Base-by-base conservation (phyloP, 2,888 invertebrate genomes). In the Agrochola lota region DNA sequence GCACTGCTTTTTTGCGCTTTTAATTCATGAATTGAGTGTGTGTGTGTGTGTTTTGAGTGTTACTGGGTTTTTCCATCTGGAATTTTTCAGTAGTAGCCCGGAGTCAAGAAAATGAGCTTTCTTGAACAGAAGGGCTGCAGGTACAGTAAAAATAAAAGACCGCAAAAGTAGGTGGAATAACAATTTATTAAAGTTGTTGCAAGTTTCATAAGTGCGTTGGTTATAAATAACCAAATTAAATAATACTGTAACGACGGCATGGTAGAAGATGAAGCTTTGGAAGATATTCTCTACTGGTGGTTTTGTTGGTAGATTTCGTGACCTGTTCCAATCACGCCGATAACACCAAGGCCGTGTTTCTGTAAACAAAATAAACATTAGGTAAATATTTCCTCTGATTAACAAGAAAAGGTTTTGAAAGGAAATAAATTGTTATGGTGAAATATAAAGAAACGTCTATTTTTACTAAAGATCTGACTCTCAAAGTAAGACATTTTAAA, bases 241-340 rank as follows among this genome's bases (percentile, higher is more conserved):
- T 20, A 40, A 49, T 59, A 59, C 30, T 73, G 11, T 35, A 11
- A 26, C 1, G n/a, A 57, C 43, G 23, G 60, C 3, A 17, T 15
- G 6, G 3, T 15, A 12, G 20, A 43, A 12, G 6, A n/a, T 20
- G 20, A 17, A 26, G 30, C 23, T 40, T 35, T 40, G 15, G 2
- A n/a, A 11, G 55, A 23, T 55, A 12, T 69, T 23, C 4, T n/a
- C 26, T 84, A 72, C 55, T 84, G 57, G 7, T 70, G 35, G 17
- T 35, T 55, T 26, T 85, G 57, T 66, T 80, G 69, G 60, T 80
- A 81, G 69, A 81, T 73, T 40, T 85, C 64, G 55, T 81, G 85
- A 20, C 69, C 81, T 17, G 85, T 84, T 23, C 81, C 85, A 43
- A 72, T 49, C 26, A 55, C 46, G 6, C 81, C 81, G 46, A 81